Base-by-base conservation (phyloP, 2,797 vertebrate species). In the Pygocentrus nattereri region DNA sequence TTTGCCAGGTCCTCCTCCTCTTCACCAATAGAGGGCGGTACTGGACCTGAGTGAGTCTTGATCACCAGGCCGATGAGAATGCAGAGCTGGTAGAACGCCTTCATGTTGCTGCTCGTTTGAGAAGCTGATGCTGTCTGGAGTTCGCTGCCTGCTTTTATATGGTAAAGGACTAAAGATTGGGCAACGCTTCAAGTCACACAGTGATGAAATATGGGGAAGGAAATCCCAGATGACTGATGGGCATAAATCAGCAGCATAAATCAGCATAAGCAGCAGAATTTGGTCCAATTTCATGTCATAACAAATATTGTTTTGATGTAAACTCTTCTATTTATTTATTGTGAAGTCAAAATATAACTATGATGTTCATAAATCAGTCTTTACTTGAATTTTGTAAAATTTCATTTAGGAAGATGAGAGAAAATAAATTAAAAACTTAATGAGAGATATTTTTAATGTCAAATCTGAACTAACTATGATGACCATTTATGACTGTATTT, bases 1-100 rank as follows among this genome's bases (percentile, higher is more conserved):
- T 90, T 81, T 64, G 93, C 94, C 34, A 93, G 80, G 1, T 12
- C 12, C 18, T 91, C 87, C 52, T 91, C 85, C 41, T 89, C 34
- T 2, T 2, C 12, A 31, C 25, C 38, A 21, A 78, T 83, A 27
- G 82, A 0, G 18, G 86, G 56, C 0, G 76, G 21, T 67, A 92
- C 0, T 1, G 94, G 93, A 72, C 78, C 47, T 31, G 89, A 86
- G 87, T 79, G 70, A 54, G 62, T 91, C 73, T 86, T 44, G 1
- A 82, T 69, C 21, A 86, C 90, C 83, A 94, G 83, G 34, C 87
- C 78, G 0, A 93, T 74, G 3, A 94, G 80, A 76, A 93, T 0
- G n/a, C 88, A 88, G 31, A 91, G 67, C 2, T 62, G 87, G 69
- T 88, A 77, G 76, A 84, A 78, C 59, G 85, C 84, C 85, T 81